Evolutionary conservation across 2,113 vertebrate species (phyloP), one percentile per base, ranked within the genome.

Genomic region (Ursus arctos): DNA sequence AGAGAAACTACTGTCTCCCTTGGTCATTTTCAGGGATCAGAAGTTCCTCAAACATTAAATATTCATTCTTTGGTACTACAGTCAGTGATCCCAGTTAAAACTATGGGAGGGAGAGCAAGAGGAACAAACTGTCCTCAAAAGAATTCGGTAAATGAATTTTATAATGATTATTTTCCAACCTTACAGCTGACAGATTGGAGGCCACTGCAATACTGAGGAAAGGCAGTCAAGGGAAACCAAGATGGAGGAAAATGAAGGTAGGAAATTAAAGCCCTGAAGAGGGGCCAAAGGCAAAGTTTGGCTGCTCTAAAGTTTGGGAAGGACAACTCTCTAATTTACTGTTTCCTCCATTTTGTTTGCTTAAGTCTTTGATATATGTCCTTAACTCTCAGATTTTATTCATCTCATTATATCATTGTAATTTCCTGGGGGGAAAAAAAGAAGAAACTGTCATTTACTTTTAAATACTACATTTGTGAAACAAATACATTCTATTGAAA

Each of bases 51-150:
- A 93, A 53, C 22, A 72, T 53, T 90, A 69, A 94, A 81, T 95
- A 89, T 63, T 71, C 10, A 57, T 90, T 94, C 51, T 72, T 88
- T 86, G 14, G 7, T 67, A 74, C 63, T 90, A 96, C 96, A 87
- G n/a, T 79, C 33, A 88, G 28, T 95, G 21, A 79, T 65, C 7
- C n/a, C 43, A 87, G 24, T 87, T 94, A 91, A 90, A 93, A 96
- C 47, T 7, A 33, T 26, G 36, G 12, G 6, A 96, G 15, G 7
- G 55, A 88, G 26, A 63, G 13, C 8, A 88, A 87, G 36, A 84
- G 2, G 24, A 92, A 24, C 26, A 88, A 92, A 74, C 4, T n/a
- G 26, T 93, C 10, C 14, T 91, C 40, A 79, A 9, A 24, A 95
- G 40, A 63, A 77, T 43, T 26, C 51, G 19, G 19, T 80, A 83